Evolutionary conservation across 2,888 invertebrate species (phyloP), one percentile per base, ranked within the genome.

Genomic region (Pegoplata infirma): DNA sequence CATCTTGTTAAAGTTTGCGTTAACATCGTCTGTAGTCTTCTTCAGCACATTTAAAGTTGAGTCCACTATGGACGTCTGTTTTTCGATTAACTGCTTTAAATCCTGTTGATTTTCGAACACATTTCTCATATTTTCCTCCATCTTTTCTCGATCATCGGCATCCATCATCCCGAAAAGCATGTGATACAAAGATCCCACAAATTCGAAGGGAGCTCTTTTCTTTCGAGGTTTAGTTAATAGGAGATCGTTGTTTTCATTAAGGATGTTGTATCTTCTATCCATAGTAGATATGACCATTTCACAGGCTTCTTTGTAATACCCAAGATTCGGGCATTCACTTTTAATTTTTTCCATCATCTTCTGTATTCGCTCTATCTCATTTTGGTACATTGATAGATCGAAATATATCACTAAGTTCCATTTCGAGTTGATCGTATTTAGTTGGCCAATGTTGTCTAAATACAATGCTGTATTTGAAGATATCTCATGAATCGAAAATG

Each of bases 41-140:
- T 23, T 21, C 5, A 59, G 44, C 4, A 59, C 23, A 10, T 59
- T 40, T 0, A 59, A 3, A 0, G 44, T 59, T 12, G 58, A 21
- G n/a, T 59, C 58, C 4, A 59, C 58, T 5, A 59, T 5, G 3
- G 19, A 21, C 2, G 44, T 25, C 14, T 46, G 44, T n/a, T 59
- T 21, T n/a, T 44, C n/a, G 3, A 14, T 6, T 3, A 46, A 3
- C 6, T 25, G 2, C 14, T 21, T 17, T 7, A 59, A 3, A 16
- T 66, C 21, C 3, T 66, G 16, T 36, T 66, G 66, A 53, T 66
- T 66, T 1, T 23, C 44, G 5, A 66, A 17, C 14, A 59, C 5
- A 16, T 59, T 59, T 14, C 23, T 4, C 23, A 59, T 59, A 44
- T 46, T 46, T 2, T 21, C 21, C n/a, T 59, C 23, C 10, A 59